Evolutionary conservation across 2,113 vertebrate genomes (phyloP).

Genomic region (Esox niger): DNA sequence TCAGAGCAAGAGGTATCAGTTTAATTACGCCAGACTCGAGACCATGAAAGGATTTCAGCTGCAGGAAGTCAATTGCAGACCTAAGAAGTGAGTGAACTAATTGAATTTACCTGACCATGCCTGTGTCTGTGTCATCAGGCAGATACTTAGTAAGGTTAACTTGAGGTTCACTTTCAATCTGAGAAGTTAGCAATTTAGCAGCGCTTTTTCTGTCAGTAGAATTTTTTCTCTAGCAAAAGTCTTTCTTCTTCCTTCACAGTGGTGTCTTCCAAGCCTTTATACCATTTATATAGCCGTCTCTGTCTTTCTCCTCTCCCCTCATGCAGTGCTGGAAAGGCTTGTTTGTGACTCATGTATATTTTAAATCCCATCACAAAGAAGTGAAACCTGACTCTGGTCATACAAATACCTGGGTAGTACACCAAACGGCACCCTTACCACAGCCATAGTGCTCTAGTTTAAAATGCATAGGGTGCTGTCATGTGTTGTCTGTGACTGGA

Average conservation of each 20-base stretch:
- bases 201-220: slow-evolving; percentile 24
- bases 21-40: too few relatives aligned
- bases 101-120: too few relatives aligned
- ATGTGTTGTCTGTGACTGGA: slow-evolving; percentile 17
- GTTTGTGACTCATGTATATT: slow-evolving; percentile 54
- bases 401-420: slow-evolving; percentile 41
- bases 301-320: slow-evolving; percentile 22
- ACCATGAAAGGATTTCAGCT: too few relatives aligned
- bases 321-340: slow-evolving; percentile 22
- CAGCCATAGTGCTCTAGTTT: slow-evolving; percentile 8
- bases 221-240: slow-evolving; percentile 1
- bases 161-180: too few relatives aligned
- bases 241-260: too few relatives aligned
- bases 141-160: too few relatives aligned
- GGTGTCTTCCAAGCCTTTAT: slow-evolving; percentile 32
- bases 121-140: too few relatives aligned
- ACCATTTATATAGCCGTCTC: slow-evolving; percentile 38
- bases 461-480: not conserved
- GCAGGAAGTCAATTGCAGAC: too few relatives aligned
- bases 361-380: slow-evolving; percentile 41
- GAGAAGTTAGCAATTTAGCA: too few relatives aligned
- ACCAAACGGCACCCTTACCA: slow-evolving; percentile 14
- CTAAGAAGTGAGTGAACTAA: too few relatives aligned
- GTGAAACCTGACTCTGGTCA: slow-evolving; percentile 44
- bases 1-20: too few relatives aligned